phyloP scores from a whole-genome alignment of 2,113 vertebrate species.

The Smithornis capensis region DNA sequence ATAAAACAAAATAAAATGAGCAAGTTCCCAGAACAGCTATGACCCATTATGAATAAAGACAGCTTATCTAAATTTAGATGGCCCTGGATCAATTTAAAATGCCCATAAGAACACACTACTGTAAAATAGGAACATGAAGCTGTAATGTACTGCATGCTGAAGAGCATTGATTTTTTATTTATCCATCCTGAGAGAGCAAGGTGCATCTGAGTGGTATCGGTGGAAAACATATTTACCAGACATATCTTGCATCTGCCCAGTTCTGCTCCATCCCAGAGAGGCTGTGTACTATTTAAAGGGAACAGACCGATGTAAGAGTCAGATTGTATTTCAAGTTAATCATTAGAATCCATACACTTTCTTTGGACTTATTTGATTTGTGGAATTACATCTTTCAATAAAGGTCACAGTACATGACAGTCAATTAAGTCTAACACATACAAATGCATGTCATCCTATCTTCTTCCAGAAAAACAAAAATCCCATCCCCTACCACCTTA shows the following conservation, averaged over 20 bases:
- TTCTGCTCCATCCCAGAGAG: neutral
- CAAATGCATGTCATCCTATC: neutral
- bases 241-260: neutral
- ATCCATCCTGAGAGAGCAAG: neutral
- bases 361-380: neutral
- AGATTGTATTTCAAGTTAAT: neutral
- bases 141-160: conserved; percentile 15
- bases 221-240: conserved; percentile 21
- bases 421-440: neutral
- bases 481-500: neutral
- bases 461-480: neutral
- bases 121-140: conserved; percentile 23
- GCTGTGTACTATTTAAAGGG: neutral
- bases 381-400: neutral
- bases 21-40: neutral
- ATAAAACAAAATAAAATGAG: conserved; percentile 7
- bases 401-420: neutral
- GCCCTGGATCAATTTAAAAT: conserved; percentile 27
- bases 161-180: neutral
- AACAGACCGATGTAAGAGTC: neutral
- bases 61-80: conserved; percentile 60
- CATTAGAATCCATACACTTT: neutral
- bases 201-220: conserved; percentile 4
- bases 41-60: conserved; percentile 25
- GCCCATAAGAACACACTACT: neutral